These are phyloP conservation scores for Oceanodroma leucorhoa DNA, from an alignment of 2,797 vertebrate species.

Conservation along the genomic window DNA sequence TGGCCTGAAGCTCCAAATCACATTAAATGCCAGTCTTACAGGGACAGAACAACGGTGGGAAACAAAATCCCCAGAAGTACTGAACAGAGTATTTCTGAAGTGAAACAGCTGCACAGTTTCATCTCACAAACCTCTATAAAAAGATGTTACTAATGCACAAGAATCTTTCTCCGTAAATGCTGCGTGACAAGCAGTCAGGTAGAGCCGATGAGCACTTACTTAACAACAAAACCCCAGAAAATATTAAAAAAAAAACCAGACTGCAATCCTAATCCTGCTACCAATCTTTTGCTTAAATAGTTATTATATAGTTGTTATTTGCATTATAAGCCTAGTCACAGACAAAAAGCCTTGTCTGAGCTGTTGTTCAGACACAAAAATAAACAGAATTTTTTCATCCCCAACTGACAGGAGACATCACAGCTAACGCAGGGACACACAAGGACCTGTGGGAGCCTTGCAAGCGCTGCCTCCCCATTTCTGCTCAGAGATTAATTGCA, in stretches of 20 bases:
- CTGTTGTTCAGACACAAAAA: conserved; percentile 2
- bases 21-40: not conserved
- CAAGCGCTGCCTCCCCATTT: not conserved
- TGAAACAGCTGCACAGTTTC: not conserved
- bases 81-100: not conserved
- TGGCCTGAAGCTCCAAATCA: not conserved
- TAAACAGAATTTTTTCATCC: not conserved
- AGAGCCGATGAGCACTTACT: not conserved
- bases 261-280: conserved; percentile 5
- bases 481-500: not conserved
- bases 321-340: not conserved
- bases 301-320: not conserved
- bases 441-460: not conserved
- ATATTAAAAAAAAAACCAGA: not conserved
- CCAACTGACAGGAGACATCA: not conserved
- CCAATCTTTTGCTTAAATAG: not conserved
- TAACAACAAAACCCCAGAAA: conserved; percentile 20
- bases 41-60: not conserved
- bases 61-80: not conserved
- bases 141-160: not conserved
- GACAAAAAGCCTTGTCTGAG: conserved; percentile 1
- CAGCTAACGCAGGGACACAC: not conserved
- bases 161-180: not conserved
- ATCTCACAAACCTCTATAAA: not conserved
- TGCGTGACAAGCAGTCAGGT: not conserved